Evolutionary conservation across 2,113 vertebrate genomes (phyloP).

Genomic region (Megaleporinus macrocephalus): DNA sequence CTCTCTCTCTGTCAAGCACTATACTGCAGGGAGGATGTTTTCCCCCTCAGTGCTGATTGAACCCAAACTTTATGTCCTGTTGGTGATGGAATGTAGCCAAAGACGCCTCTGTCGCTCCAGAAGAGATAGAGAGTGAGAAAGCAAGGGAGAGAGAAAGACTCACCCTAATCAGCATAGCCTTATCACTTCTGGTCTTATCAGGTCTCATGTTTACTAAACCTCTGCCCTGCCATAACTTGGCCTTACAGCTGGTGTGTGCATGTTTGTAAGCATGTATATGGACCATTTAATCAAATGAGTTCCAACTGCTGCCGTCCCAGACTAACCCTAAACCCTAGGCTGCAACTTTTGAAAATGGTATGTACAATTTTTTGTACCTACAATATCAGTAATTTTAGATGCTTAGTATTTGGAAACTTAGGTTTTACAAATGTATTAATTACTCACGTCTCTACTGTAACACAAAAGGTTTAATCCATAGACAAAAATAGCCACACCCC

Average conservation of each 20-base stretch:
- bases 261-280: background rate
- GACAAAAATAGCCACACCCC: too few species aligned
- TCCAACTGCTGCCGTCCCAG: too few species aligned
- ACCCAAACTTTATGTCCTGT: constrained; percentile 2
- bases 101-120: background rate
- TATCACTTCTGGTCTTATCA: constrained; percentile 24
- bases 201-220: constrained; percentile 30
- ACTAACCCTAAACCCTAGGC: too few species aligned
- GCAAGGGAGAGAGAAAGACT: background rate
- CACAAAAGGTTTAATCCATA: too few species aligned
- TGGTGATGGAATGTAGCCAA: constrained; percentile 19
- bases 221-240: constrained; percentile 23
- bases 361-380: too few species aligned
- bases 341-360: too few species aligned
- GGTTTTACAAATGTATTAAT: too few species aligned
- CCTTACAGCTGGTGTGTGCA: background rate
- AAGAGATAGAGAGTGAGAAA: background rate
- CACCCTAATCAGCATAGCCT: constrained; percentile 25
- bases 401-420: too few species aligned
- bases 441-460: too few species aligned
- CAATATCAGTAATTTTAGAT: too few species aligned
- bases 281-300: background rate
- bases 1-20: background rate
- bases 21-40: constrained; percentile 3
- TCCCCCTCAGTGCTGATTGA: constrained; percentile 2